A percentile compares a stretch with the other conserved stretches of the same genome.
These are phyloP conservation scores for Nasonia longicornis DNA, from an alignment of 1,140 invertebrate genomes.

Conservation along the genomic window DNA sequence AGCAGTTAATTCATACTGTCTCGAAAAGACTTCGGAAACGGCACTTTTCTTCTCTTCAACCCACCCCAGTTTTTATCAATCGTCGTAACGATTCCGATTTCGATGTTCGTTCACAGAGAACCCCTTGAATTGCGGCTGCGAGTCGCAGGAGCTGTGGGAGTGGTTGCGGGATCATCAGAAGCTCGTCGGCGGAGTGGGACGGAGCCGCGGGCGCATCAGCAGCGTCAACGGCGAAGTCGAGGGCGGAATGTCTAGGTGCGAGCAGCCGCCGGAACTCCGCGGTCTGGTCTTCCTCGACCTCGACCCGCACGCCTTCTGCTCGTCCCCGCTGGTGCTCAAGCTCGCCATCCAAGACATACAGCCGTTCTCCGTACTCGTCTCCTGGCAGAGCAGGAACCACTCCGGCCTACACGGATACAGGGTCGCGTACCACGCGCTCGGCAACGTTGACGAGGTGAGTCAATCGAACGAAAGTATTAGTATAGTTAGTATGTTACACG, in stretches of 20 bases:
- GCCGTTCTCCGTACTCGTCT: conserved; percentile 87
- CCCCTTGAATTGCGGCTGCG: conserved; percentile 85
- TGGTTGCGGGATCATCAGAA: conserved; percentile 89
- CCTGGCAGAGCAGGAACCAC: conserved; percentile 91
- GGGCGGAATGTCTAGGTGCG: conserved; percentile 74
- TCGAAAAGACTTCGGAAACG: no score
- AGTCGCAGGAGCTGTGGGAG: conserved; percentile 87
- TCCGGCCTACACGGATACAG: conserved; percentile 87
- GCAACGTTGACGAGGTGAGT: conserved; percentile 71
- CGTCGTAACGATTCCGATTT: neutral
- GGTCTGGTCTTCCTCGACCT: conserved; percentile 82
- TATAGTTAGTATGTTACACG: neutral
- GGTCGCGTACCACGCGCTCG: conserved; percentile 85
- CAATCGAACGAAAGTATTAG: neutral
- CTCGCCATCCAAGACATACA: conserved; percentile 90
- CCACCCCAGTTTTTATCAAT: neutral
- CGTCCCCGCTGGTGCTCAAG: conserved; percentile 82
- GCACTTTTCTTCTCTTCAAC: no score
- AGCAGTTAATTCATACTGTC: neutral
- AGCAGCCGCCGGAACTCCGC: conserved; percentile 82
- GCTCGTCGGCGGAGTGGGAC: conserved; percentile 70
- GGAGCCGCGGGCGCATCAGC: conserved; percentile 51
- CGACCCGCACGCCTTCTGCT: conserved; percentile 85
- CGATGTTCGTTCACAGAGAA: conserved; percentile 76
- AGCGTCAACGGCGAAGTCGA: conserved; percentile 69